Base-by-base conservation (phyloP, 1,140 invertebrate genomes). In the Heterodera carotae region DNA sequence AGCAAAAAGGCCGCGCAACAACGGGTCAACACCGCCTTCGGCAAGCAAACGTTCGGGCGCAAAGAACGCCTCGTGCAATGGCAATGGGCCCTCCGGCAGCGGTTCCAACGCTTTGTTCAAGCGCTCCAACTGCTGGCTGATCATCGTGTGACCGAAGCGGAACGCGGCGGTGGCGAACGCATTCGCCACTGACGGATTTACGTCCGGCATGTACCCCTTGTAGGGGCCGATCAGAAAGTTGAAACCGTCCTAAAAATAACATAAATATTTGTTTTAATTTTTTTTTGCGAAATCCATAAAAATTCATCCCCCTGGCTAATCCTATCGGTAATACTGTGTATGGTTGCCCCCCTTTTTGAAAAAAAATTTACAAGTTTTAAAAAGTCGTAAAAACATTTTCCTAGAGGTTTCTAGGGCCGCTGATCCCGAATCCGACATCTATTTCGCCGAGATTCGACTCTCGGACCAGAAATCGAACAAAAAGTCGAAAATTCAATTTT, bases 151-250 rank as follows among this genome's bases (percentile, higher is more conserved):
- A 0, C 97, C 97, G 88, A 99, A 98, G 72, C 96, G 90, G 18
- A 98, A 89, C 10, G 95, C 96, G 43, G 95, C 96, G 0, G 96
- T 97, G 1, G 96, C 95, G 89, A 99, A 99, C 48, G 94, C 95
- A 87, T 78, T 72, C 0, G 94, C 91, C 82, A 98, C 93, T 5
- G 92, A 91, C 2, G 96, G 92, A 88, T 98, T 92, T 0, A 94
- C 76, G 62, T 91, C 89, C 0, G 93, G 90, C 80, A 96, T 89
- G 87, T 98, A 98, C 10, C 92, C 93, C 56, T 89, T 87, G 83
- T 97, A 98, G 27, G 90, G 80, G 0, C 93, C 93, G 18, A 97
- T 85, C 85, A 92, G 90, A 69, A 91, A 82, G 89, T 95, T 93
- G 1, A 93, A 90, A 27, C 78, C 86, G 66, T 77, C 80, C 82